Percentiles rank a stretch among this genome's conserved stretches.
Evolutionary conservation across 1,140 invertebrate species (phyloP).

Genomic region (Brachionus rubens): DNA sequence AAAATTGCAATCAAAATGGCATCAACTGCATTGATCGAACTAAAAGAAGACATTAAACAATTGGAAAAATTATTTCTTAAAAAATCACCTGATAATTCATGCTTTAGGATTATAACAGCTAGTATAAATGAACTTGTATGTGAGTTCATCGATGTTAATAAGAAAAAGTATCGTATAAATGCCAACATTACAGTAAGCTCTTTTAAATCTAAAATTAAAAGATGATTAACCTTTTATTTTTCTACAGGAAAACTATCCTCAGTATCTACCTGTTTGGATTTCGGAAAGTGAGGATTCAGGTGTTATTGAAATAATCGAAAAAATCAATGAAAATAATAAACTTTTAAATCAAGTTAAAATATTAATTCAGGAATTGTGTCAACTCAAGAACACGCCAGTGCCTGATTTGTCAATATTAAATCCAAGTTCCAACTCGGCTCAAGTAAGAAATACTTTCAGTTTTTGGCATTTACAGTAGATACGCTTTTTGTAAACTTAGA

Average conservation of each 20-base stretch:
- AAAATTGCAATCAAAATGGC: no score
- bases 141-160: conserved; percentile 87
- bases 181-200: conserved; percentile 86
- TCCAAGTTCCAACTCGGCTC: conserved; percentile 26
- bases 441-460: neutral
- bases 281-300: conserved; percentile 36
- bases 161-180: conserved; percentile 91
- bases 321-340: conserved; percentile 12
- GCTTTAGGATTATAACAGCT: conserved; percentile 80
- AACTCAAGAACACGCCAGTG: neutral
- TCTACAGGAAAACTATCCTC: conserved; percentile 39
- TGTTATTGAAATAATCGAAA: conserved; percentile 40
- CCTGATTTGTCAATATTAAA: conserved; percentile 35
- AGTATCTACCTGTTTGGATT: conserved; percentile 38
- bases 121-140: conserved; percentile 96
- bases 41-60: neutral
- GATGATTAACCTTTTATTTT: no score
- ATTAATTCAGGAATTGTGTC: conserved; percentile 36
- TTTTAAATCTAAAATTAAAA: neutral
- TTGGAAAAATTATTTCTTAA: conserved; percentile 6
- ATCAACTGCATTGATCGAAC: neutral
- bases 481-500: no score
- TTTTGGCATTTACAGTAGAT: no score
- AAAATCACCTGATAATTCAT: conserved; percentile 79
- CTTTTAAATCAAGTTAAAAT: conserved; percentile 41